Conservation (phyloP, 2,888 invertebrate genomes). For the Cabera pusaria region DNA sequence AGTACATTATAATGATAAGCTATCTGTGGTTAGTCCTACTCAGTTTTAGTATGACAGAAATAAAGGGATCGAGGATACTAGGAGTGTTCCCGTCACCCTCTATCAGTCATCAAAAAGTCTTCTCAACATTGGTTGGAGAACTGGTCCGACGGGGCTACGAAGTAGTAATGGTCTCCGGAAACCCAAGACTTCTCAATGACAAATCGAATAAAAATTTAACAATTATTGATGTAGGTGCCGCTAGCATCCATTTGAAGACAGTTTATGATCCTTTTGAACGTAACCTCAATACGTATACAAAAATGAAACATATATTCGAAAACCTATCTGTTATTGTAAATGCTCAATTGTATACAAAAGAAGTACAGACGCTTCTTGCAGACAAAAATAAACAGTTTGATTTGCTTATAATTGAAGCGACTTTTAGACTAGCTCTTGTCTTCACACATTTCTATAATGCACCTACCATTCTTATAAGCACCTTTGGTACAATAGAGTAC, state of each 20-base stretch:
- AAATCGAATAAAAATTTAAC: slow-evolving; percentile 10
- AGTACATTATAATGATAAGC: too few species aligned
- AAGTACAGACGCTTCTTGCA: slow-evolving; percentile 14
- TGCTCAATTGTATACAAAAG: slow-evolving; percentile 11
- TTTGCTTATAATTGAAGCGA: slow-evolving; percentile 44
- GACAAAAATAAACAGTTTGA: slow-evolving; percentile 33
- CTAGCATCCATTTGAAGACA: slow-evolving; percentile 4
- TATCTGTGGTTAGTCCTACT: neutral
- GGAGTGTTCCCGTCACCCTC: slow-evolving; percentile 20
- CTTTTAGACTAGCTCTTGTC: slow-evolving; percentile 29
- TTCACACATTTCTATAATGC: slow-evolving; percentile 40
- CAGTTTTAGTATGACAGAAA: neutral
- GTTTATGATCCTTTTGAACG: slow-evolving; percentile 2
- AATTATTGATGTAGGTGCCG: slow-evolving; percentile 13
- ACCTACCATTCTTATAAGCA: slow-evolving; percentile 44
- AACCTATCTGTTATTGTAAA: slow-evolving; percentile 5
- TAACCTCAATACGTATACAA: slow-evolving; percentile 4
- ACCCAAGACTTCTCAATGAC: slow-evolving; percentile 8
- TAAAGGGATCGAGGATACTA: slow-evolving; percentile 13
- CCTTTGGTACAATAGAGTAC: slow-evolving; percentile 35
- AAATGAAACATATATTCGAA: slow-evolving; percentile 2
- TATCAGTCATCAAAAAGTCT: slow-evolving; percentile 16
- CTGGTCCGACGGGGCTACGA: slow-evolving; percentile 20
- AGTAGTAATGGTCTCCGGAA: slow-evolving; percentile 15
- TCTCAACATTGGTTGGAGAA: slow-evolving; percentile 11